Evolutionary conservation across 2,888 invertebrate species (phyloP), one percentile per base, ranked within the genome.

Genomic region (Palloptera scutellata): DNA sequence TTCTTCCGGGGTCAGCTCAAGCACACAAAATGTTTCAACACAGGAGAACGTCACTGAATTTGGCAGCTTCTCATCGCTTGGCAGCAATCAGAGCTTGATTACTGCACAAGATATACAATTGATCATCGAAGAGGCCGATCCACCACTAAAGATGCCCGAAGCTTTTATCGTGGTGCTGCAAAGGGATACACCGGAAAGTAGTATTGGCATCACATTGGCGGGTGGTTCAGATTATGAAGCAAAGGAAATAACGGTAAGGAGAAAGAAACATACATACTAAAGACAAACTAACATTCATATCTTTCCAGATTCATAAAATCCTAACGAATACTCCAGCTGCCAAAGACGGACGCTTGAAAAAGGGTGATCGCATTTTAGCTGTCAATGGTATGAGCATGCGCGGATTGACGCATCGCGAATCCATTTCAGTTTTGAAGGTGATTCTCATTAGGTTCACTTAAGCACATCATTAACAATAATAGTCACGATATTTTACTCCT

Each of bases 161-260:
- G 88, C 90, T 8, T 86, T 88, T 71, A 90, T 91, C 43, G 88
- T 91, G 55, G 87, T 90, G 30, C 84, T 92, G 67, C 90, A 90
- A 77, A 87, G 91, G 67, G 91, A 92, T 77, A 87, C 88, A 72
- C 87, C 89, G 3, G 89, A 89, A 57, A 90, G 93, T 20, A 93
- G 92, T 78, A 91, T 96, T 69, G 96, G 96, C 54, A 91, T 96
- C 69, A 94, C 94, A 55, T 86, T 96, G 75, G 94, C 95, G 62
- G 96, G 96, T 68, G 96, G 96, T 62, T 90, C 91, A 17, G 96
- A 96, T 83, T 95, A 95, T 82, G 96, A 96, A 87, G 91, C 92
- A 78, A 96, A 95, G 86, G 94, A 95, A 84, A 94, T 96, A 73
- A 95, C 94, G 79, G 95, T 94, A 84, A 86, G 89, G 42, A 30